Evolutionary conservation across 2,797 vertebrate genomes (phyloP).

Genomic region (Decapterus maruadsi): DNA sequence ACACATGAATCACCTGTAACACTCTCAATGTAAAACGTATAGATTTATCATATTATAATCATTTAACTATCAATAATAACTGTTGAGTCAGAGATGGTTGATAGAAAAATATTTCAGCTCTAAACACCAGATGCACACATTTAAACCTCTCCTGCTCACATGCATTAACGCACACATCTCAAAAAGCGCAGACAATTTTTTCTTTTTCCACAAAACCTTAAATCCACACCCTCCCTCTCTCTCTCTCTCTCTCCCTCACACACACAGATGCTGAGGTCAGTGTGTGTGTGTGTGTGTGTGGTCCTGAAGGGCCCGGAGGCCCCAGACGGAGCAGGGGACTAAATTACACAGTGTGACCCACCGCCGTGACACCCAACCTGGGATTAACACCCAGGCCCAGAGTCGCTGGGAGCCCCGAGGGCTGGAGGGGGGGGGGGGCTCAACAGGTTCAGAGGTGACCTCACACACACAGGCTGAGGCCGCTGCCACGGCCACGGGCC

Average conservation of each 20-base stretch:
- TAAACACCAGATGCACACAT: too few relatives aligned
- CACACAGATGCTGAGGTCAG: constrained; percentile 47
- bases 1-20: too few relatives aligned
- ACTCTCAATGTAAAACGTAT: too few relatives aligned
- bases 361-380: constrained; percentile 78
- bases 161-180: neutral
- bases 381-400: constrained; percentile 78
- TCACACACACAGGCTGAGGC: constrained; percentile 31
- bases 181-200: neutral
- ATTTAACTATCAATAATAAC: too few relatives aligned
- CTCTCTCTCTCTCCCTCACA: neutral
- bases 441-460: constrained; percentile 70
- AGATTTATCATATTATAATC: too few relatives aligned
- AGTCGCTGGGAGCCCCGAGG: constrained; percentile 56
- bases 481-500: too few relatives aligned
- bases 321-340: constrained; percentile 70
- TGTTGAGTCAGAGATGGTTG: too few relatives aligned
- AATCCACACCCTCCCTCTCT: neutral
- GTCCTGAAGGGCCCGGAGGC: constrained; percentile 70
- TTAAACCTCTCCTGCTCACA: too few relatives aligned
- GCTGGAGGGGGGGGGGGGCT: constrained; percentile 58
- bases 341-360: constrained; percentile 78
- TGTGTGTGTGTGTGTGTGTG: constrained; percentile 65
- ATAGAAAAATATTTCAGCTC: too few relatives aligned
- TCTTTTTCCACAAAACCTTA: constrained; percentile 1